phyloP scores from a whole-genome alignment of 2,797 vertebrate genomes.

The Micromesistius poutassou region DNA sequence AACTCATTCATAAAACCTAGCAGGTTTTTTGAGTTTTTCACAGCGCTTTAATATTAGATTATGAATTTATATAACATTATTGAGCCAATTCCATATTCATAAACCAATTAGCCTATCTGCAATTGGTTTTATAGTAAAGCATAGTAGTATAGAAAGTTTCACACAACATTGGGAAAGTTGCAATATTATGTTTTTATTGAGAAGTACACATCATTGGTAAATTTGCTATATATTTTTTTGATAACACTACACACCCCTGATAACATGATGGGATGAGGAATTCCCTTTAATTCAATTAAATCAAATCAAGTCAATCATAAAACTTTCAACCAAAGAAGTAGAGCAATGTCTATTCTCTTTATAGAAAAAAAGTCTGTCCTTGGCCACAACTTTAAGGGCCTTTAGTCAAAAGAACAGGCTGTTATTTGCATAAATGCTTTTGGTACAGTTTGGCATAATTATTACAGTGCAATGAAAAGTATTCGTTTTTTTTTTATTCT shows the following conservation, averaged over 20 bases:
- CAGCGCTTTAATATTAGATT: no score
- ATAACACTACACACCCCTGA: constrained; percentile 70
- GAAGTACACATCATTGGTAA: constrained; percentile 24
- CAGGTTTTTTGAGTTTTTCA: neutral
- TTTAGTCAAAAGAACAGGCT: constrained; percentile 37
- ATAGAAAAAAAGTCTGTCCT: constrained; percentile 56
- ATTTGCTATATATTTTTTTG: constrained; percentile 72
- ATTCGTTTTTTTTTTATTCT: constrained; percentile 53
- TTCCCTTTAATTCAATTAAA: constrained; percentile 43
- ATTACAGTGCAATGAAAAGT: constrained; percentile 65
- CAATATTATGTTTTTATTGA: constrained; percentile 73
- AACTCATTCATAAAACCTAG: neutral
- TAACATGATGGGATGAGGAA: constrained; percentile 52
- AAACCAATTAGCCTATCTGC: neutral
- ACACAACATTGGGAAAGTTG: constrained; percentile 29
- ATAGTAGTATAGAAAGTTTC: constrained; percentile 20
- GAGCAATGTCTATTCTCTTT: constrained; percentile 51
- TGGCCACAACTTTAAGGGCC: constrained; percentile 53
- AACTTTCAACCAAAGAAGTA: constrained; percentile 63
- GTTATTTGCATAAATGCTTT: constrained; percentile 48
- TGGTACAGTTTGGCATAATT: constrained; percentile 54
- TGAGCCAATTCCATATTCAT: neutral
- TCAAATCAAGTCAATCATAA: constrained; percentile 66
- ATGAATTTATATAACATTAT: neutral
- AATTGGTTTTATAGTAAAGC: neutral